Evolutionary conservation across 1,140 invertebrate genomes (phyloP).

Genomic region (Drosophila nasuta): DNA sequence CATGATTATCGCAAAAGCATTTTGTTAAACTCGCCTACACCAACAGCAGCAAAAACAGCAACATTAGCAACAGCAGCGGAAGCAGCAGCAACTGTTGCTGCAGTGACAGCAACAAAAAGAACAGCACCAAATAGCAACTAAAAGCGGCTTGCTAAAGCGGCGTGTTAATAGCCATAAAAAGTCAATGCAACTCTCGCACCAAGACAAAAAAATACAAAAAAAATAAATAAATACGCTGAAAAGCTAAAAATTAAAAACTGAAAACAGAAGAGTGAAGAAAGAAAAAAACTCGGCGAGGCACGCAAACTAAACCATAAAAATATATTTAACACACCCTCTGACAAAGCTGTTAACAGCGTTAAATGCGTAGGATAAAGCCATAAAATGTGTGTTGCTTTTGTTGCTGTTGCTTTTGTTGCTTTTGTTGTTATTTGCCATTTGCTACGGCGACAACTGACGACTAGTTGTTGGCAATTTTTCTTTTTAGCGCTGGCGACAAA

Average conservation of each 20-base stretch:
- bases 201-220: slow-evolving; percentile 39
- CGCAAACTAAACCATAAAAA: slow-evolving; percentile 81
- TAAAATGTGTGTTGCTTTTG: slow-evolving; percentile 55
- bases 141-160: slow-evolving; percentile 41
- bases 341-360: slow-evolving; percentile 79
- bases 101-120: slow-evolving; percentile 18
- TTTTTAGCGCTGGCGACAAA: slow-evolving; percentile 71
- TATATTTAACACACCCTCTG: slow-evolving; percentile 81
- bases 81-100: slow-evolving; percentile 21
- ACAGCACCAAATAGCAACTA: slow-evolving; percentile 32
- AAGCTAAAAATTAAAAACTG: slow-evolving; percentile 25
- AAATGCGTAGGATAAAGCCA: slow-evolving; percentile 80
- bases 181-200: slow-evolving; percentile 64
- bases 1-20: slow-evolving; percentile 70
- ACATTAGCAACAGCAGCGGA: slow-evolving; percentile 32
- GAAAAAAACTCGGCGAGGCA: slow-evolving; percentile 59
- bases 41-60: slow-evolving; percentile 26
- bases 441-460: slow-evolving; percentile 75
- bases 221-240: slow-evolving; percentile 45
- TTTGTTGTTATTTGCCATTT: slow-evolving; percentile 15
- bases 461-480: slow-evolving; percentile 80
- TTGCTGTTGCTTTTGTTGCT: slow-evolving; percentile 8
- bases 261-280: slow-evolving; percentile 19
- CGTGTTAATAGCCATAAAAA: slow-evolving; percentile 77
- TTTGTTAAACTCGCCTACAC: slow-evolving; percentile 62